Conservation (phyloP, 2,797 vertebrate species). For the Sebastes vulpes region DNA sequence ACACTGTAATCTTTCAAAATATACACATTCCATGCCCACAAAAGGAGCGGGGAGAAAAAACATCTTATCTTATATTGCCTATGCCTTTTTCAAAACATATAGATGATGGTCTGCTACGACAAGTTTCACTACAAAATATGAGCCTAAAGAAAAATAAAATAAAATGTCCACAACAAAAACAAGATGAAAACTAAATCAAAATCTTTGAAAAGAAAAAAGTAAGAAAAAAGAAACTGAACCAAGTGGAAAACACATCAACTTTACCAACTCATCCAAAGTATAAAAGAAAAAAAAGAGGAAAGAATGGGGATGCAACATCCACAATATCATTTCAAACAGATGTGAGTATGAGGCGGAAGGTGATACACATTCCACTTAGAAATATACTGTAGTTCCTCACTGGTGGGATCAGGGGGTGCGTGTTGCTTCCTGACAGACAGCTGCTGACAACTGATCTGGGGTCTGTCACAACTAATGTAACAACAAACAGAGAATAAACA, state of each 20-base stretch:
- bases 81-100: background rate
- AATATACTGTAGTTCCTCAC: background rate
- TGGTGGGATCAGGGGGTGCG: background rate
- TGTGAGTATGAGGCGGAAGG: background rate
- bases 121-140: too few relatives aligned
- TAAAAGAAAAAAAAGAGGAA: background rate
- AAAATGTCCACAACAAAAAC: background rate
- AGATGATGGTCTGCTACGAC: background rate
- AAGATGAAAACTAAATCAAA: background rate
- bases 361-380: background rate
- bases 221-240: background rate
- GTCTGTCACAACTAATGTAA: conserved; percentile 23
- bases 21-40: background rate
- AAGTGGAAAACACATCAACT: background rate
- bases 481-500: conserved; percentile 47
- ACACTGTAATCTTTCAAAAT: background rate
- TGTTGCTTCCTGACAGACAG: conserved; percentile 36
- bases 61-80: background rate
- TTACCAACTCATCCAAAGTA: background rate
- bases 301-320: background rate
- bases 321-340: background rate
- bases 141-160: too few relatives aligned
- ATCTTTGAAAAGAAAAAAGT: background rate
- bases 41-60: background rate
- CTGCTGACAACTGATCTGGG: conserved; percentile 46